phyloP scores from a whole-genome alignment of 2,113 vertebrate genomes.

The Camelus dromedarius region DNA sequence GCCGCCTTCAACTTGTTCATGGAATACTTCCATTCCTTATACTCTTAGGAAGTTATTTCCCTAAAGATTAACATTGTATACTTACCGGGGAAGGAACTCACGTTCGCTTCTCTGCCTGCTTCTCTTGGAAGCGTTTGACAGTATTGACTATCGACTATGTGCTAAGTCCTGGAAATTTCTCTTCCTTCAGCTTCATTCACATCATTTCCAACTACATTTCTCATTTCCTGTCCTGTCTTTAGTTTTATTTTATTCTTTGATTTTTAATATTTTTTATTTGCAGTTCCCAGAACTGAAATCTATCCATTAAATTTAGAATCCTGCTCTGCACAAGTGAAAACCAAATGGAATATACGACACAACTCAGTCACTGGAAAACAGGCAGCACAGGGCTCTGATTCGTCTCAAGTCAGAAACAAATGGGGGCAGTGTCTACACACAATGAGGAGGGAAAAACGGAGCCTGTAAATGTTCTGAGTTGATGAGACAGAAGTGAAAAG shows the following conservation, averaged over 20 bases:
- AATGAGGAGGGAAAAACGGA: neutral
- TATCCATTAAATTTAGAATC: neutral
- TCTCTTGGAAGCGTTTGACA: neutral
- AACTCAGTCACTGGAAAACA: neutral
- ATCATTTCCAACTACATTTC: neutral
- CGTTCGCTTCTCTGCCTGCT: neutral
- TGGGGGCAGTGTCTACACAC: neutral
- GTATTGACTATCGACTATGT: neutral
- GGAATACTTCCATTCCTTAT: neutral
- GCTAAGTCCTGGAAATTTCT: neutral
- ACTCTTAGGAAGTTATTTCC: neutral
- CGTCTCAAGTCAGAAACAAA: neutral
- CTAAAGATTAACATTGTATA: neutral
- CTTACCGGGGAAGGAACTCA: no score
- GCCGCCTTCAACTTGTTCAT: neutral
- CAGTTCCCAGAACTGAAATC: neutral
- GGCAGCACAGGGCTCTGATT: neutral
- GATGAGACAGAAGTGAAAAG: neutral
- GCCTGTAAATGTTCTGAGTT: neutral
- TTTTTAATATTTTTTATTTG: no score
- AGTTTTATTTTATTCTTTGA: neutral
- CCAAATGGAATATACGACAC: neutral
- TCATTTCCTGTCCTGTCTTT: neutral
- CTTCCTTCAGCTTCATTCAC: neutral
- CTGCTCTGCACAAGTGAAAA: neutral